Base-by-base conservation (phyloP, 2,113 vertebrate genomes). In the Apodemus speciosus region DNA sequence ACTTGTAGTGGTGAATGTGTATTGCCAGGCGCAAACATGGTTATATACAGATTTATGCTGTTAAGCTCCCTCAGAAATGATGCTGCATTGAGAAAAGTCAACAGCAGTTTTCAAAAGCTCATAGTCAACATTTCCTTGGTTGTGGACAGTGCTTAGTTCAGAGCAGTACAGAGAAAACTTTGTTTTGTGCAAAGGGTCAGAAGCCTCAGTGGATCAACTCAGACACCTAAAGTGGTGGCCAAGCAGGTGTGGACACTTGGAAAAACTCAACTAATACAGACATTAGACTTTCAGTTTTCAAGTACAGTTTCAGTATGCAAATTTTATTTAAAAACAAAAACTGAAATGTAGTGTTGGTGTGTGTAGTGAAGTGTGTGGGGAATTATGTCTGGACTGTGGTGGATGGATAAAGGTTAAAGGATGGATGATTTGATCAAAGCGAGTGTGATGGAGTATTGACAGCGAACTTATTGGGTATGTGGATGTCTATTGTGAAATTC, bases 251-350 rank as follows among this genome's bases (percentile, higher is more conserved):
- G 46, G 25, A 58, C 3, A n/a, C 89, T 86, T 88, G 60, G 83
- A 53, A 7, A 56, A 30, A 71, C 21, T 80, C 60, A 68, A 0
- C 35, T 23, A 85, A 53, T 49, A 2, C 43, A 13, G 58, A 15
- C 23, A 60, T 58, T n/a, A 43, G 43, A 58, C 53, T 32, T 68
- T n/a, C 62, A 58, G 35, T 83, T 95, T 89, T 81, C 27, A 73
- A 64, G 32, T 64, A 64, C 62, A 64, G 27, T 64, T 32, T 10
- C 9, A 66, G 3, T 56, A 16, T 76, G 6, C 62, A 85, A 73
- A 53, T 85, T 76, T 96, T 79, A 89, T 71, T 77, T 93, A 7
- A 93, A 69, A 86, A 58, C 40, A 68, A 73, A 35, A 73, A n/a
- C 16, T 88, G 81, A 81, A 51, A 21, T 90, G 53, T 40, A 51